These are phyloP conservation scores for Cremastobaeus sp. DNA, from an alignment of 2,888 invertebrate genomes.

Conservation along the genomic window DNA sequence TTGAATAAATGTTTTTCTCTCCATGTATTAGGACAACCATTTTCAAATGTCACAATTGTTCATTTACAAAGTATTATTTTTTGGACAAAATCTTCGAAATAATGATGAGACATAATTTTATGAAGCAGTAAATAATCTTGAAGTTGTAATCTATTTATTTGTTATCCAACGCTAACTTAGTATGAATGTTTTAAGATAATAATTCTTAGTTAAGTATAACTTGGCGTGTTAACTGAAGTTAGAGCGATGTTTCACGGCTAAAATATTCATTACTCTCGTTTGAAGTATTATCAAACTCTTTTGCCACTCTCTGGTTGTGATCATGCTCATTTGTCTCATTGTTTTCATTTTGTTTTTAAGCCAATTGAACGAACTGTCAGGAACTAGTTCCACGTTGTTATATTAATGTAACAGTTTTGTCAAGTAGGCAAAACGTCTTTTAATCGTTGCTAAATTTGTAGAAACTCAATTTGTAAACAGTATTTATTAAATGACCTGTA, in stretches of 20 bases:
- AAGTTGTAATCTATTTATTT: no score
- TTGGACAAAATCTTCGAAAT: no score
- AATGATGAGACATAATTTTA: no score
- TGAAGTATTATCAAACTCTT: constrained; percentile 19
- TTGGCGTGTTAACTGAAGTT: constrained; percentile 15
- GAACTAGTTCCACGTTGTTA: constrained; percentile 21
- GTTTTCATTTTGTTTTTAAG: constrained; percentile 11
- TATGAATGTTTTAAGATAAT: constrained; percentile 19
- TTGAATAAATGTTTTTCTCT: no score
- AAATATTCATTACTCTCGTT: constrained; percentile 27
- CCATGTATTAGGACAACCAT: no score
- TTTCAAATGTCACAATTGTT: no score
- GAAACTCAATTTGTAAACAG: constrained; percentile 11
- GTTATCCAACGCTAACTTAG: constrained; percentile 28
- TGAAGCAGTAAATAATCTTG: no score
- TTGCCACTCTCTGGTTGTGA: constrained; percentile 54
- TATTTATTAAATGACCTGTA: constrained; percentile 20
- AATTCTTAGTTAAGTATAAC: constrained; percentile 17
- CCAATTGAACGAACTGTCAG: background rate
- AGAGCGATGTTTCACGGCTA: constrained; percentile 7
- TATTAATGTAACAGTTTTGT: constrained; percentile 25
- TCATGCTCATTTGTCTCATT: constrained; percentile 23
- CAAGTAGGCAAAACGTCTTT: background rate
- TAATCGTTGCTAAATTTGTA: constrained; percentile 37
- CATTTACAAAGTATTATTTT: no score